Base-by-base conservation (phyloP, 2,888 invertebrate genomes). In the Trachelus iudaicus region DNA sequence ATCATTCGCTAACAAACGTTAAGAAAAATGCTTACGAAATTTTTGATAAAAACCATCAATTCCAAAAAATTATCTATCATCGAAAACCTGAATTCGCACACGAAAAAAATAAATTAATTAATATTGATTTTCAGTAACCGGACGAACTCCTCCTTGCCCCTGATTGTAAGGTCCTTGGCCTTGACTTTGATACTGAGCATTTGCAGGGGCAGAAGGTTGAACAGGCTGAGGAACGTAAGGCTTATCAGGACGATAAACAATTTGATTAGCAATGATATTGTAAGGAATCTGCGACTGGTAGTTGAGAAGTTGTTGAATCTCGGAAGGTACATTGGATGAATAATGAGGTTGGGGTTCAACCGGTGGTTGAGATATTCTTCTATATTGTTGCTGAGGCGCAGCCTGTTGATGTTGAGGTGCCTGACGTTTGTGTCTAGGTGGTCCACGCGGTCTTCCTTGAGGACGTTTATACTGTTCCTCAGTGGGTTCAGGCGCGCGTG, bases 201-300 rank as follows among this genome's bases (percentile, higher is more conserved):
- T 30, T 30, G 31, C 69, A 13, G 76, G 73, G 34, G 79, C 75
- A 37, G 79, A 79, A 12, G 80, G 78, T 75, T 87, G 83, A 15
- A 85, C 86, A 0, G 85, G 86, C 34, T 91, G 88, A 13, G 91
- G 91, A 12, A 90, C 85, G 78, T 91, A 91, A 1, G 90, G 89
- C 34, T 90, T 90, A 3, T 89, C 90, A 0, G 82, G 85, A 3
- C 84, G 85, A 76, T 86, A 87, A 9, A 73, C 79, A 40, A 91
- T 87, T 73, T 87, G 87, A 77, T 91, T 91, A 0, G 91, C 90
- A 34, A 90, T 86, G 13, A 90, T 89, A 75, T 89, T 88, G 78
- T 91, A 89, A 0, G 91, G 91, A n/a, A 88, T 88, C 75, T 88
- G 86, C 0, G 91, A 85, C 71, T 91, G 91, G 78, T 81, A 91